These are phyloP conservation scores for Spisula solida DNA, from an alignment of 2,888 invertebrate species.

Conservation along the genomic window DNA sequence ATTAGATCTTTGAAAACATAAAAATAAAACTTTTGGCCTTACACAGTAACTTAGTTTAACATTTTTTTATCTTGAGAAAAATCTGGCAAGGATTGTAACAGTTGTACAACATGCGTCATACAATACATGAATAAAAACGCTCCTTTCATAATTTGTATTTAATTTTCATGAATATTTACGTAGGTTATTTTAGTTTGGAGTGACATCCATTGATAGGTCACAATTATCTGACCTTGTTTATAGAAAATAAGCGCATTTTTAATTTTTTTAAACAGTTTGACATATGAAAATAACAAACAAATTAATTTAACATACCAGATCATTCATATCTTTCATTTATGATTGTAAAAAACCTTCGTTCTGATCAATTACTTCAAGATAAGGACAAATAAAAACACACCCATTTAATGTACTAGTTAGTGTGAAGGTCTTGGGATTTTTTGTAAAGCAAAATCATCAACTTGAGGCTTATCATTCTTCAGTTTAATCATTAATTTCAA, in stretches of 20 bases:
- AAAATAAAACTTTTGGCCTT: too few relatives aligned
- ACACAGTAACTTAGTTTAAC: neutral
- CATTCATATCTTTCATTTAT: conserved; percentile 12
- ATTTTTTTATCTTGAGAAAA: neutral
- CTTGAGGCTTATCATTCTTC: too few relatives aligned
- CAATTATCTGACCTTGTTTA: neutral
- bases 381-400: neutral
- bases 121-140: neutral
- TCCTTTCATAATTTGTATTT: neutral
- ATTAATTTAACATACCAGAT: neutral
- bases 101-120: neutral
- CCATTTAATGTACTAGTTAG: neutral
- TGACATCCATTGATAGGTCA: neutral
- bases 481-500: too few relatives aligned
- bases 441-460: too few relatives aligned
- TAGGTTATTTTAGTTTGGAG: neutral
- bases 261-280: neutral
- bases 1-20: too few relatives aligned
- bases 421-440: neutral
- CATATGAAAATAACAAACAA: conserved; percentile 20
- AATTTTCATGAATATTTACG: neutral
- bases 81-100: neutral
- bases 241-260: neutral
- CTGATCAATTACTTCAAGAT: neutral
- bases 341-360: neutral